phyloP scores from a whole-genome alignment of 2,113 vertebrate genomes.

The Xenopus borealis region DNA sequence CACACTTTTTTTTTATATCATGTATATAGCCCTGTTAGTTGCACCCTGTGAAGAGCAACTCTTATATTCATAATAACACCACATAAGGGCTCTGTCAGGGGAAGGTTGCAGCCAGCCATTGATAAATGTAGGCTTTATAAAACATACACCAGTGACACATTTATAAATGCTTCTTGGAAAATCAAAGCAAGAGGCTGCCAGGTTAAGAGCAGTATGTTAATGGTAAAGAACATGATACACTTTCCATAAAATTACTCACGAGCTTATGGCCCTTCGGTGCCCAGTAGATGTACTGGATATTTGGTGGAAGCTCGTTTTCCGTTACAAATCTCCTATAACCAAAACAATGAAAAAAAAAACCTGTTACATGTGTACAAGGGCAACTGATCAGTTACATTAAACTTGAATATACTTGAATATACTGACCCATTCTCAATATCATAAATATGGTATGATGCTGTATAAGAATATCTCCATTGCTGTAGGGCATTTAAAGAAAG shows the following conservation, averaged over 20 bases:
- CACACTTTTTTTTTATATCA: too few relatives aligned
- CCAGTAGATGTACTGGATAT: slow-evolving; percentile 83
- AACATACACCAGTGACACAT: too few relatives aligned
- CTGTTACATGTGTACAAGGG: slow-evolving; percentile 34
- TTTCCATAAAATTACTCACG: slow-evolving; percentile 67
- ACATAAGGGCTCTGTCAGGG: too few relatives aligned
- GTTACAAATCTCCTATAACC: slow-evolving; percentile 76
- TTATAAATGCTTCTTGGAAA: too few relatives aligned
- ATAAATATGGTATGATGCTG: slow-evolving; percentile 87
- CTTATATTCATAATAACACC: too few relatives aligned
- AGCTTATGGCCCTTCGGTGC: slow-evolving; percentile 81
- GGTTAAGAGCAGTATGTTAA: too few relatives aligned
- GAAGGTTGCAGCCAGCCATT: too few relatives aligned
- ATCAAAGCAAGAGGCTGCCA: too few relatives aligned
- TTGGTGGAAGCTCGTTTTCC: slow-evolving; percentile 71
- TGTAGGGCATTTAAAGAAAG: slow-evolving; percentile 58
- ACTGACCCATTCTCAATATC: slow-evolving; percentile 77
- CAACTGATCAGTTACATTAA: background rate
- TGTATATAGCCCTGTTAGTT: too few relatives aligned
- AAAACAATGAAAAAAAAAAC: slow-evolving; percentile 41
- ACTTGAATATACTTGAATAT: background rate
- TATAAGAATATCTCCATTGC: slow-evolving; percentile 92
- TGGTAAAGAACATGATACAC: too few relatives aligned
- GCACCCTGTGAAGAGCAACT: too few relatives aligned
- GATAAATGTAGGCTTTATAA: too few relatives aligned